These are phyloP conservation scores for Andinoacara biseriatus DNA, from an alignment of 2,113 vertebrate genomes.

Conservation along the genomic window DNA sequence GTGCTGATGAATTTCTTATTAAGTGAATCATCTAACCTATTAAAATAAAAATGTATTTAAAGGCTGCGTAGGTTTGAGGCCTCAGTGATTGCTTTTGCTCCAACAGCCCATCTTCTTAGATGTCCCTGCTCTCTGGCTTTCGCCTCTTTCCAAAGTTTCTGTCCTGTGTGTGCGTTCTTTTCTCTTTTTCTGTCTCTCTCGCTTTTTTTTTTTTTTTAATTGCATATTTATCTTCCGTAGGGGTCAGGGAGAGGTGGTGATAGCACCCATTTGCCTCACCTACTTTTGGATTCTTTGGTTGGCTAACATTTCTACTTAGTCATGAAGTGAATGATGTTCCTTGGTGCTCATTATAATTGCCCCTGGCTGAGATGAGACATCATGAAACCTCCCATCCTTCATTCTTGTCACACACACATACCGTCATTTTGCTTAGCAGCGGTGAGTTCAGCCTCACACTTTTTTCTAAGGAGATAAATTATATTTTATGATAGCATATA, in stretches of 20 bases:
- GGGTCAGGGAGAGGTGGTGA: background rate
- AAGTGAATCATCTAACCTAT: background rate
- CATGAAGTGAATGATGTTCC: conserved; percentile 49
- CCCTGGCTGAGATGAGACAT: conserved; percentile 26
- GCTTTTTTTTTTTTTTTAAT: background rate
- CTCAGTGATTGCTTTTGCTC: background rate
- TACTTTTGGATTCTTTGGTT: conserved; percentile 35
- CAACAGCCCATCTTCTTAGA: background rate
- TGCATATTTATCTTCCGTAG: background rate
- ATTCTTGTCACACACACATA: conserved; percentile 12
- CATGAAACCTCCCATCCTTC: conserved; percentile 46
- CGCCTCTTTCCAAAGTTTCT: background rate
- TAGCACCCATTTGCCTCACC: conserved; percentile 35
- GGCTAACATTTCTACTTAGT: conserved; percentile 46
- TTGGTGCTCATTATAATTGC: conserved; percentile 30
- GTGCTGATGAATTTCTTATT: background rate
- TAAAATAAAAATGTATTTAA: background rate
- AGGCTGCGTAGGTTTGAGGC: background rate
- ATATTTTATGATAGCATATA: background rate
- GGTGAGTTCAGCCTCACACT: background rate
- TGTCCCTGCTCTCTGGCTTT: background rate
- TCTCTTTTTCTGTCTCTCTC: background rate
- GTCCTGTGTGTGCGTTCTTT: background rate
- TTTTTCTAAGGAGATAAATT: conserved; percentile 18
- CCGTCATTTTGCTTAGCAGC: background rate